Percentiles rank a stretch among this genome's conserved stretches.
phyloP scores from a whole-genome alignment of 2,888 invertebrate genomes.

The Catotricha subobsoleta region DNA sequence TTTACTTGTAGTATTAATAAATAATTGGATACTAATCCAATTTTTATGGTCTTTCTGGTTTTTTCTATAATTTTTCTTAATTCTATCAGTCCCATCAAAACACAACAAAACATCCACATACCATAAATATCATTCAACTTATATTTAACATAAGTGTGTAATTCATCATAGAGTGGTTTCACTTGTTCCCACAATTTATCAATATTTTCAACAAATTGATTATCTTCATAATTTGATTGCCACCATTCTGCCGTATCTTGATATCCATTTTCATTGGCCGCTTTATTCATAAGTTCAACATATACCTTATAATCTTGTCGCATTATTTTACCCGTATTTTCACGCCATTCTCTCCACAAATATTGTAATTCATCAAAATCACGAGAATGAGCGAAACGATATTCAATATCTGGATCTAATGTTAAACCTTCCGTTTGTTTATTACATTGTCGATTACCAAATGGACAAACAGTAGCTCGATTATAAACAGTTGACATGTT shows the following conservation, averaged over 20 bases:
- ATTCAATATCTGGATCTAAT: slow-evolving; percentile 7
- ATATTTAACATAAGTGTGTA: slow-evolving; percentile 23
- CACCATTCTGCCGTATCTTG: slow-evolving; percentile 25
- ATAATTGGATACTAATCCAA: no score
- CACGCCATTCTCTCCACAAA: slow-evolving; percentile 36
- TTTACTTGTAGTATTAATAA: no score
- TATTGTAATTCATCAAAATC: slow-evolving; percentile 22
- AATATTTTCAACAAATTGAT: slow-evolving; percentile 18
- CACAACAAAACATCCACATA: neutral
- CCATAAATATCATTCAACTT: slow-evolving; percentile 19
- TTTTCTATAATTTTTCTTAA: slow-evolving; percentile 29
- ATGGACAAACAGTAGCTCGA: slow-evolving; percentile 22
- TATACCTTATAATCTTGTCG: slow-evolving; percentile 29
- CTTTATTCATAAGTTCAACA: slow-evolving; percentile 34
- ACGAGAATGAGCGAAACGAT: slow-evolving; percentile 17
- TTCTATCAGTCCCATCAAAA: no score
- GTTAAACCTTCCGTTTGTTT: slow-evolving; percentile 1
- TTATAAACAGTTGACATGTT: slow-evolving; percentile 23
- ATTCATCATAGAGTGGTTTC: slow-evolving; percentile 21
- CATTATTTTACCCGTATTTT: slow-evolving; percentile 33
- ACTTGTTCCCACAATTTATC: slow-evolving; percentile 17
- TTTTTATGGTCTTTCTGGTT: no score
- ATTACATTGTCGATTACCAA: slow-evolving; percentile 14
- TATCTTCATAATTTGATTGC: slow-evolving; percentile 30
- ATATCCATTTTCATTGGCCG: slow-evolving; percentile 18